Evolutionary conservation across 2,113 vertebrate species (phyloP).

Genomic region (Morphnarchus princeps): DNA sequence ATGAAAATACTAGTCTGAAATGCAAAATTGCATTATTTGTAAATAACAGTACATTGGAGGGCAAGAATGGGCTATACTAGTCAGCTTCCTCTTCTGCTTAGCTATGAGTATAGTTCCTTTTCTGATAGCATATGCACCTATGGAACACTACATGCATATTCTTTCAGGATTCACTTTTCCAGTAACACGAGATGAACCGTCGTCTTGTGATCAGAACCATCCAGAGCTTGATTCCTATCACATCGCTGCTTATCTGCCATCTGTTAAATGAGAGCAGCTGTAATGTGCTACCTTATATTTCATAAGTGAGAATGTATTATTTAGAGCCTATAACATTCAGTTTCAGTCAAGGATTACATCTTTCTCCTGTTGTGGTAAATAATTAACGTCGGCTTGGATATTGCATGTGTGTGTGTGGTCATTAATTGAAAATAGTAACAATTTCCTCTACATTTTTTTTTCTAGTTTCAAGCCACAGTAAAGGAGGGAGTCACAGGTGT

Average conservation of each 20-base stretch:
- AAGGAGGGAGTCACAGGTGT: conserved; percentile 89
- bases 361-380: not conserved
- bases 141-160: not conserved
- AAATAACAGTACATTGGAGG: not conserved
- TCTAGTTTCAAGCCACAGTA: conserved; percentile 89
- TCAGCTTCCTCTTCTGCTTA: not conserved
- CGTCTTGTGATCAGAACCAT: not conserved
- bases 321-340: not conserved
- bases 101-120: not conserved
- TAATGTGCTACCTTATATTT: conserved; percentile 1
- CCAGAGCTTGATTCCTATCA: conserved; percentile 27
- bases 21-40: not conserved
- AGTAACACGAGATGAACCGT: not conserved
- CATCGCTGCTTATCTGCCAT: conserved; percentile 8
- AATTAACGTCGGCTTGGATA: conserved; percentile 4
- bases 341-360: not conserved
- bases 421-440: not conserved
- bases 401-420: not conserved
- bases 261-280: conserved; percentile 11
- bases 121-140: not conserved
- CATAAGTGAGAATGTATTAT: conserved; percentile 15
- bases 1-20: not conserved
- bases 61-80: not conserved
- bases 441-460: not conserved
- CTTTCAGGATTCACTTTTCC: not conserved